Conservation (phyloP, 2,888 invertebrate species). For the Celastrina argiolus region DNA sequence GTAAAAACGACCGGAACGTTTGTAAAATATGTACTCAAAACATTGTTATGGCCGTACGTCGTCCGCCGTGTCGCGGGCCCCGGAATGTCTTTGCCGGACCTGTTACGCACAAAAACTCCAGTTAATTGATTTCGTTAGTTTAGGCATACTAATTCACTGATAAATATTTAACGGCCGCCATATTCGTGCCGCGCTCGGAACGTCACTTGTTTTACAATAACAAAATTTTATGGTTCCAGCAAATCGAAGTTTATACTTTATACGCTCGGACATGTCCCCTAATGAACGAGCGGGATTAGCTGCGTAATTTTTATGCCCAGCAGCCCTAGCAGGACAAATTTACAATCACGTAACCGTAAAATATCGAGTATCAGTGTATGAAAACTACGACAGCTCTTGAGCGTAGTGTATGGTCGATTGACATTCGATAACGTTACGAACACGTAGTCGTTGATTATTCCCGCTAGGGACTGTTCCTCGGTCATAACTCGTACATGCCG, state of each 20-base stretch:
- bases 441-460: no score
- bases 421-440: no score
- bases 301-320: conserved; percentile 31
- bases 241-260: conserved; percentile 33
- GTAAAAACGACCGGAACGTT: conserved; percentile 33
- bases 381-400: no score
- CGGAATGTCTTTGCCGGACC: conserved; percentile 54
- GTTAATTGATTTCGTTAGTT: conserved; percentile 70
- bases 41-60: conserved; percentile 38
- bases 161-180: conserved; percentile 62
- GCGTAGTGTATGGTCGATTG: no score
- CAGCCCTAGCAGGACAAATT: no score
- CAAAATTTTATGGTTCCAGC: conserved; percentile 54
- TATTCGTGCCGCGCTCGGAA: conserved; percentile 62
- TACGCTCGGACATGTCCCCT: conserved; percentile 30
- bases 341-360: no score
- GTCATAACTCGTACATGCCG: conserved; percentile 26
- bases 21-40: conserved; percentile 38
- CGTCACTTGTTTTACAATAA: conserved; percentile 48
- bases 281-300: conserved; percentile 33
- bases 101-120: conserved; percentile 53
- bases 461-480: no score
- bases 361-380: no score
- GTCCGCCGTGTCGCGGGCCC: conserved; percentile 44
- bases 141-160: conserved; percentile 69